Percentiles rank a stretch among this genome's conserved stretches.
Evolutionary conservation across 1,140 invertebrate species (phyloP).

Genomic region (Drepana arcuata): DNA sequence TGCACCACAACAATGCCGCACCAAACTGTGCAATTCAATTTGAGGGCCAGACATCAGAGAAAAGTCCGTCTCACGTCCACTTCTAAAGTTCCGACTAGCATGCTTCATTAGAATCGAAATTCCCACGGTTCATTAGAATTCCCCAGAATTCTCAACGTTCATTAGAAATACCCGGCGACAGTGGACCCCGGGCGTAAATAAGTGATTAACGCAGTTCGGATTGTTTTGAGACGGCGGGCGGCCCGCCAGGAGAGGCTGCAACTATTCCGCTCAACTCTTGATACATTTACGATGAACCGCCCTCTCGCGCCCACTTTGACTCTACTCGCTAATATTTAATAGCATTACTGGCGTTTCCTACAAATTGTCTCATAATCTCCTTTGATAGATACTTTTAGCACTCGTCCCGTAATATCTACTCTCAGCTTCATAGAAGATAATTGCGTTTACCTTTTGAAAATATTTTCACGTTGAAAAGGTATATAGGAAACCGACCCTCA

Average conservation of each 20-base stretch:
- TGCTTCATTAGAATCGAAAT: conserved; percentile 48
- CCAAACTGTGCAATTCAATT: conserved; percentile 38
- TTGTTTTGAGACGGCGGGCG: conserved; percentile 52
- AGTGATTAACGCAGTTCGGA: conserved; percentile 68
- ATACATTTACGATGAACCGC: conserved; percentile 58
- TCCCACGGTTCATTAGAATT: conserved; percentile 66
- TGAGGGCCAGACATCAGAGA: conserved; percentile 26
- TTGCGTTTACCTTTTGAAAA: conserved; percentile 14
- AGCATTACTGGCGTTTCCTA: conserved; percentile 25
- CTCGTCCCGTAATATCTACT: neutral
- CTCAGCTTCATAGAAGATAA: conserved; percentile 8
- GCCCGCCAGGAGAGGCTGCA: conserved; percentile 33
- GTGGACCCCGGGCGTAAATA: conserved; percentile 60
- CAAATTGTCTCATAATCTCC: conserved; percentile 9
- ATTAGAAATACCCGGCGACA: conserved; percentile 58
- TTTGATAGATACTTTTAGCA: conserved; percentile 6
- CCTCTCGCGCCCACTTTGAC: conserved; percentile 10
- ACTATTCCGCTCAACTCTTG: conserved; percentile 44
- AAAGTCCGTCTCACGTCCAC: conserved; percentile 18
- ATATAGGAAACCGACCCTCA: conserved; percentile 21
- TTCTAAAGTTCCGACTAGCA: conserved; percentile 18
- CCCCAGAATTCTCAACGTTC: conserved; percentile 51
- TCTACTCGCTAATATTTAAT: conserved; percentile 36
- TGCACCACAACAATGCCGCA: conserved; percentile 44
- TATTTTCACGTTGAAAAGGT: conserved; percentile 20